These are phyloP conservation scores for Acanthosoma haemorrhoidale DNA, from an alignment of 2,888 invertebrate genomes.

Conservation along the genomic window DNA sequence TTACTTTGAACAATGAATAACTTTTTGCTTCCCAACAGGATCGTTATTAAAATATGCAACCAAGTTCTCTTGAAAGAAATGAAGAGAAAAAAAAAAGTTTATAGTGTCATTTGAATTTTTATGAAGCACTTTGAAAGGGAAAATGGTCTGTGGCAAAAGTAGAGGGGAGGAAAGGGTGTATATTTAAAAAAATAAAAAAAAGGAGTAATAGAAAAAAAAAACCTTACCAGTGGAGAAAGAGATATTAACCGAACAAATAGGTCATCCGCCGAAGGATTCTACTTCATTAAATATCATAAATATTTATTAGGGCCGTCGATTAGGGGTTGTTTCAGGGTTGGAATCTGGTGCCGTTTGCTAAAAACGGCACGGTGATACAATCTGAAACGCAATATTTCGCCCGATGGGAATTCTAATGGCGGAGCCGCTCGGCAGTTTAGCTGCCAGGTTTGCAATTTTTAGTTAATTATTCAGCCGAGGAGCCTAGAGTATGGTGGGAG, in stretches of 20 bases:
- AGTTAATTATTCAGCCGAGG: background rate
- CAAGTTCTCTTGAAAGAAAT: background rate
- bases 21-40: background rate
- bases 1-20: constrained; percentile 17
- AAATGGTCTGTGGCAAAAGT: constrained; percentile 2
- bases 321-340: constrained; percentile 3
- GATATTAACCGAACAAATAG: constrained; percentile 17
- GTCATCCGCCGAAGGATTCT: background rate
- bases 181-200: constrained; percentile 4
- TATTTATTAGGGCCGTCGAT: constrained; percentile 16
- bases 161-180: background rate
- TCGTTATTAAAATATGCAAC: constrained; percentile 14
- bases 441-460: background rate
- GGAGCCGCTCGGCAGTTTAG: background rate
- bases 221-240: background rate
- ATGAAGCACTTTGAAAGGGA: constrained; percentile 17
- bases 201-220: background rate
- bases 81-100: constrained; percentile 12
- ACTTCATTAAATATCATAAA: constrained; percentile 25
- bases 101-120: constrained; percentile 26
- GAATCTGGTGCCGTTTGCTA: background rate
- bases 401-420: constrained; percentile 19
- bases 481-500: too few species aligned
- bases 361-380: constrained; percentile 15
- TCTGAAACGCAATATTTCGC: constrained; percentile 11